Base-by-base conservation (phyloP, 1,140 invertebrate genomes). In the Cephus cinctus region DNA sequence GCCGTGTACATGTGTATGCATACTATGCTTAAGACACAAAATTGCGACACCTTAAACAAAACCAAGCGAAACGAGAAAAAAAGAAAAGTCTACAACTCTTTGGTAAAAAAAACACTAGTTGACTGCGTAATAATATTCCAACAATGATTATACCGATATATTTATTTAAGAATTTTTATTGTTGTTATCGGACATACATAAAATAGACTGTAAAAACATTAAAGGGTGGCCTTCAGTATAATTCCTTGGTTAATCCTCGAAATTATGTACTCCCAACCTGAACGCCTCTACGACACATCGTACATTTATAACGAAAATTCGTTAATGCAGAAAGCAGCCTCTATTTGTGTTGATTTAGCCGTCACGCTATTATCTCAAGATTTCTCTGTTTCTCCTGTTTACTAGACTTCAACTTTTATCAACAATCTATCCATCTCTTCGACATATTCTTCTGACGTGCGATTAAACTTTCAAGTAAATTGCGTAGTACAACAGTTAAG, bases 101-200 rank as follows among this genome's bases (percentile, higher is more conserved):
- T 51, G 48, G 53, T 30, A 43, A 47, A 22, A 53, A 54, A 43
- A 54, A 66, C 48, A 60, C 56, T 68, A 71, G 67, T 69, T 71
- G 62, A 69, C 63, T 69, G 62, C 68, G 54, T 66, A 69, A 67
- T 57, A 66, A 64, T 71, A 71, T 71, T 71, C 67, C 64, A 71
- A 67, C 64, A 59, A 65, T 61, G 56, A 71, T 66, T 67, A 69
- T 62, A 63, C 61, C 59, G 55, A 70, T 69, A 68, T 72, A 72
- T 72, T 72, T 72, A 72, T 71, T 73, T 73, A 73, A 73, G 64
- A 70, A 71, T 70, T 73, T 73, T 73, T 70, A 73, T 73, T 70
- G 58, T 64, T 72, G 64, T 72, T 72, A 69, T 67, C 67, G 60
- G 69, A 70, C 59, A 67, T 63, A 63, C 63, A 69, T 68, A 64